phyloP scores from a whole-genome alignment of 2,113 vertebrate species.

The Zeus faber region DNA sequence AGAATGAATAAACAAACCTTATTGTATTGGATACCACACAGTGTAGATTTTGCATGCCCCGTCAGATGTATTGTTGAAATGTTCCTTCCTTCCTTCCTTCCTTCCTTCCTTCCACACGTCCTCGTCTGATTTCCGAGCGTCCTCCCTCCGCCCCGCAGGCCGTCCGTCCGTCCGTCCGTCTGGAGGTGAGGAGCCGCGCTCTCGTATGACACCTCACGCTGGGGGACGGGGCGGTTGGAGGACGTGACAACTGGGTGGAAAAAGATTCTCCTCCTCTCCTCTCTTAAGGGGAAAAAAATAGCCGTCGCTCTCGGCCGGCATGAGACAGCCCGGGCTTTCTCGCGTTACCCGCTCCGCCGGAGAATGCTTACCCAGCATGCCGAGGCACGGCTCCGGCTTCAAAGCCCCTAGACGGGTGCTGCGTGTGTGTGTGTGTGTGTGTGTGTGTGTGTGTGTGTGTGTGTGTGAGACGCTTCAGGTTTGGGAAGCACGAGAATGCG shows the following conservation, averaged over 20 bases:
- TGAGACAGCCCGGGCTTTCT: slow-evolving; percentile 43
- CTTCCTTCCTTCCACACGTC: slow-evolving; percentile 28
- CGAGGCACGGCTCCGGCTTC: slow-evolving; percentile 29
- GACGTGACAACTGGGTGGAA: slow-evolving; percentile 56
- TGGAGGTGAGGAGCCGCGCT: slow-evolving; percentile 22
- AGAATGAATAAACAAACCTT: slow-evolving; percentile 37
- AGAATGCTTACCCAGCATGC: slow-evolving; percentile 31
- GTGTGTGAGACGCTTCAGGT: slow-evolving; percentile 22
- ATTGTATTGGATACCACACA: slow-evolving; percentile 16
- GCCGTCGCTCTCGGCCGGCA: not conserved
- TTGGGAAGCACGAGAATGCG: slow-evolving; percentile 3
- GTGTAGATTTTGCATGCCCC: slow-evolving; percentile 24
- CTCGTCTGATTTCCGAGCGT: slow-evolving; percentile 44
- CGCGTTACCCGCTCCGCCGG: slow-evolving; percentile 42
- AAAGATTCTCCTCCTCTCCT: slow-evolving; percentile 10
- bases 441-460: not conserved
- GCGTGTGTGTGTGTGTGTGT: not conserved
- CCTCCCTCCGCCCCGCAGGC: slow-evolving; percentile 35
- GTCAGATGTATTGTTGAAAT: slow-evolving; percentile 21
- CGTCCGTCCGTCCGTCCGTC: slow-evolving; percentile 13
- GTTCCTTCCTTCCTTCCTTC: slow-evolving; percentile 39
- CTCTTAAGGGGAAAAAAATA: slow-evolving; percentile 41
- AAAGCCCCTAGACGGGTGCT: slow-evolving; percentile 30
- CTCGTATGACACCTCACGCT: slow-evolving; percentile 29
- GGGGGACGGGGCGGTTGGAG: slow-evolving; percentile 56